Base-by-base conservation (phyloP, 2,797 vertebrate genomes). In the Pterois miles region DNA sequence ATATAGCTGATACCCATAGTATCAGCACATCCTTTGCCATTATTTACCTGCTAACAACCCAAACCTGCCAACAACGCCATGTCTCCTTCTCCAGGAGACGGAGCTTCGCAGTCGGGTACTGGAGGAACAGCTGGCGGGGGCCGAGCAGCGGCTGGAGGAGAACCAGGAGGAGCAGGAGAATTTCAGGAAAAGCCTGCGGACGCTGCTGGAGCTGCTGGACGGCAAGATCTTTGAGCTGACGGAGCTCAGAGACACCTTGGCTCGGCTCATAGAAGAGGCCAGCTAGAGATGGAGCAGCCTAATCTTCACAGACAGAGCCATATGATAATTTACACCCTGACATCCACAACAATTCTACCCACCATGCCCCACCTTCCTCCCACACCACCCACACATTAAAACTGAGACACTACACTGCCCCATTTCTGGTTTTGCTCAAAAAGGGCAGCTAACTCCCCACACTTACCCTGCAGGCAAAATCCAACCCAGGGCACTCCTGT, bases 221-320 rank as follows among this genome's bases (percentile, higher is more conserved):
- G 98, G 97, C 82, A 99, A 99, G 96, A 99, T 99, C 95, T 99
- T 99, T 93, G 98, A 99, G 96, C 96, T 99, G 94, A 97, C 98
- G 54, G 98, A 99, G 94, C 96, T 99, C 92, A 96, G 98, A 92
- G 97, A 99, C 96, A 99, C 96, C 86, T 93, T 99, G 95, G 97
- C 97, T 93, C 98, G 98, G 88, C 95, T 99, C 90, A 97, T 97
- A 94, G 97, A 99, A 92, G 97, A 99, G 91, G 97, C 97, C 95
- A 99, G 97, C 94, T 99, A 98, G 96, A 97, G 92, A 91, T 64
- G 73, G 75, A 80, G 85, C 81, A 71, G 72, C 78, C 74, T 48
- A 18, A 75, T 43, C 75, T 70, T 43, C 68, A 86, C 78, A 87
- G 74, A 91, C 81, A 89, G 90, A 94, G 92, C 93, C 92, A 93